Conservation (phyloP, 2,797 vertebrate species). For the Leptatherina wallacei region DNA sequence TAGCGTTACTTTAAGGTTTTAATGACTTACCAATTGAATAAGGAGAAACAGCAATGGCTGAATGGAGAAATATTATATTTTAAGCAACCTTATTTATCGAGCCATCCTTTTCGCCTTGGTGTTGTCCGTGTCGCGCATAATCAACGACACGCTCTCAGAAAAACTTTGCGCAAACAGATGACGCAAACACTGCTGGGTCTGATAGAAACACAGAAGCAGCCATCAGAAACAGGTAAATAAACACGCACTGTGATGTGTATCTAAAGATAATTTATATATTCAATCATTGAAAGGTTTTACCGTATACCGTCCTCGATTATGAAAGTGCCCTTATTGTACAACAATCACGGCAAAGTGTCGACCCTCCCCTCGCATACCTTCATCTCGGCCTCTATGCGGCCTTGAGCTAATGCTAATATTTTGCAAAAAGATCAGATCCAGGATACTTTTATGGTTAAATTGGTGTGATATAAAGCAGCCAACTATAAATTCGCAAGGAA, state of each 20-base stretch:
- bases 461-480: background rate
- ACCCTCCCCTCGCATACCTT: conserved; percentile 18
- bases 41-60: background rate
- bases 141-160: conserved; percentile 18
- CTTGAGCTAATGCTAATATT: conserved; percentile 63
- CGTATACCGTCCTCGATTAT: fast-evolving
- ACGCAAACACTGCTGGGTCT: conserved; percentile 27
- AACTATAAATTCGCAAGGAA: fast-evolving
- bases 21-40: conserved; percentile 31
- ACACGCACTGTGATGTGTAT: background rate
- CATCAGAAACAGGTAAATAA: conserved; percentile 65
- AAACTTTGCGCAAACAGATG: conserved; percentile 44
- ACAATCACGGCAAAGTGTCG: background rate
- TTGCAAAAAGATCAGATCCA: background rate
- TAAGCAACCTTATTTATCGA: conserved; percentile 12
- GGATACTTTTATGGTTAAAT: background rate
- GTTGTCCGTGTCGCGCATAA: conserved; percentile 56
- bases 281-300: fast-evolving
- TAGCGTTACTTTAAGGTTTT: background rate
- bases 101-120: conserved; percentile 40
- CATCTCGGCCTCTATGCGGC: conserved; percentile 57
- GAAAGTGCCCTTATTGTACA: background rate
- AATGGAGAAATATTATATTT: background rate
- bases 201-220: conserved; percentile 46
- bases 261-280: fast-evolving